Base-by-base conservation (phyloP, 2,797 vertebrate genomes). In the Syndactyla subalaris region DNA sequence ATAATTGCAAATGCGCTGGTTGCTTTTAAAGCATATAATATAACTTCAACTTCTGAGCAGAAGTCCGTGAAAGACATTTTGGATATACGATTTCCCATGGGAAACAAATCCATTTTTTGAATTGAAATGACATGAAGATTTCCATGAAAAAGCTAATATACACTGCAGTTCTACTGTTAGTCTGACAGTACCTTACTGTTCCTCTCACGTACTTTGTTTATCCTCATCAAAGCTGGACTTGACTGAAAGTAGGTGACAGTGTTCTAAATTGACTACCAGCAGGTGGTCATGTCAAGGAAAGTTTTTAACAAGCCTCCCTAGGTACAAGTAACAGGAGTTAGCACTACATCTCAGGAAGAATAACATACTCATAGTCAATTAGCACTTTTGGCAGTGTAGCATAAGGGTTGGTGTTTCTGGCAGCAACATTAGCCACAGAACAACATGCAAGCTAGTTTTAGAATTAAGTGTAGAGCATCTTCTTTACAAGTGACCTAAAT, bases 231-330 rank as follows among this genome's bases (percentile, higher is more conserved):
- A 93, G 45, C 27, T 26, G 63, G 63, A 59, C 45, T 63, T 71
- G 46, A 46, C 72, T 83, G 63, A 80, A 70, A 23, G 38, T 2
- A 24, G 67, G 39, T 85, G 81, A 63, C 59, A 65, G 39, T 5
- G 39, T 8, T 91, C 67, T 58, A 17, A 73, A 21, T 2, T 66
- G 32, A 85, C 51, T 41, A 34, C 17, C 32, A 82, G 55, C 59
- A 86, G n/a, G 20, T 70, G 79, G 68, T 79, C 2, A 0, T 0
- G 41, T 72, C 0, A 0, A 73, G 43, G 48, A 17, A 23, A 30
- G 74, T 11, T 88, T 67, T 20, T 27, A 39, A 55, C 36, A 67
- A 79, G 20, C 7, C 29, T 71, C 23, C 29, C 38, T 7, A 26
- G 74, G 85, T 65, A 71, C 46, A 10, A 41, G 17, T 41, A 74